Percentiles rank a stretch among this genome's conserved stretches.
These are phyloP conservation scores for Mallotus villosus DNA, from an alignment of 2,797 vertebrate species.

Conservation along the genomic window DNA sequence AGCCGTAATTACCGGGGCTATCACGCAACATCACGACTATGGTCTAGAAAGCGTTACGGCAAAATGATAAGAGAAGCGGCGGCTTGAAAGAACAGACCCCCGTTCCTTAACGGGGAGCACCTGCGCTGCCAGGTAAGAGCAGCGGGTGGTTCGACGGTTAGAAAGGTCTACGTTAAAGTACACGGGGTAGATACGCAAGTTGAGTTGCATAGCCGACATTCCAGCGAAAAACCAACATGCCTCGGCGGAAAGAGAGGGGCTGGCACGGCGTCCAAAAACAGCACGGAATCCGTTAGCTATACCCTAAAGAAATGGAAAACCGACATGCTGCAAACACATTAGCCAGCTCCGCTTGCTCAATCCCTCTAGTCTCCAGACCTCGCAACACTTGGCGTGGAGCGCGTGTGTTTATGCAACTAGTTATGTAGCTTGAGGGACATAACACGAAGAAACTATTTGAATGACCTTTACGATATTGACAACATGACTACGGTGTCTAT, in stretches of 20 bases:
- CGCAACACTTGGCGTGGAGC: background rate
- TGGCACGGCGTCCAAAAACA: slow-evolving; percentile 57
- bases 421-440: background rate
- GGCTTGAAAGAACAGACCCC: background rate
- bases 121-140: slow-evolving; percentile 23
- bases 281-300: slow-evolving; percentile 56
- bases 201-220: slow-evolving; percentile 53
- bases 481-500: background rate
- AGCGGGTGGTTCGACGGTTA: slow-evolving; percentile 2
- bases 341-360: slow-evolving; percentile 36
- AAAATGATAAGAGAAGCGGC: background rate
- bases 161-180: slow-evolving; percentile 31
- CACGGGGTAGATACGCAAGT: slow-evolving; percentile 35
- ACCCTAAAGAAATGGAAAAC: slow-evolving; percentile 58
- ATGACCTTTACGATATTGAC: slow-evolving; percentile 6
- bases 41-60: slow-evolving; percentile 1
- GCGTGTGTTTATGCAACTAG: slow-evolving; percentile 18
- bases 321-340: slow-evolving; percentile 61
- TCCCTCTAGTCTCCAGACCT: slow-evolving; percentile 9
- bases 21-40: background rate
- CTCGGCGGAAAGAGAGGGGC: slow-evolving; percentile 42
- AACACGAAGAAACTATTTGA: background rate
- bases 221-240: slow-evolving; percentile 47
- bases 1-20: background rate
- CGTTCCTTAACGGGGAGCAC: background rate